A percentile compares a stretch with the other conserved stretches of the same genome.
Evolutionary conservation across 2,888 invertebrate species (phyloP).

Genomic region (Aleiodes leptofemur): DNA sequence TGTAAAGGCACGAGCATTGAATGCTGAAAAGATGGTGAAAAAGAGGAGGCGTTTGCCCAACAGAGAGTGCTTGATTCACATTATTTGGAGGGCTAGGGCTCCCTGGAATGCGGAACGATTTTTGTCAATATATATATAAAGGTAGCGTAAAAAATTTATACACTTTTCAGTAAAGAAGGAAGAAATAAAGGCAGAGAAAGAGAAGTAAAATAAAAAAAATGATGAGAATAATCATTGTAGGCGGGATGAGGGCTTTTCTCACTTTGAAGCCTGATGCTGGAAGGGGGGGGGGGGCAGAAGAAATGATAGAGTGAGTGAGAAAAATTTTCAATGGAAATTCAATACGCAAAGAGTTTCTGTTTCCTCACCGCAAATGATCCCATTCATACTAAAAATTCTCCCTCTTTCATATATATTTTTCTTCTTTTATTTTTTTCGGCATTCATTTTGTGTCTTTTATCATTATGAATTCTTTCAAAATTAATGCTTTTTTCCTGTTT

Average conservation of each 20-base stretch:
- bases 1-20: slow-evolving; percentile 10
- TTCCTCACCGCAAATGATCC: slow-evolving; percentile 38
- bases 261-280: neutral
- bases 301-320: slow-evolving; percentile 32
- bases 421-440: neutral
- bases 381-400: slow-evolving; percentile 34
- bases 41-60: neutral
- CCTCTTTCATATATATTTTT: slow-evolving; percentile 13
- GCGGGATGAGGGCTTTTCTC: slow-evolving; percentile 18
- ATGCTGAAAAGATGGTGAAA: neutral
- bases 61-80: slow-evolving; percentile 19
- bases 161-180: neutral
- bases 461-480: slow-evolving; percentile 12
- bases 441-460: slow-evolving; percentile 28
- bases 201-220: neutral
- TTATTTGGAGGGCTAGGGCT: slow-evolving; percentile 25
- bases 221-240: slow-evolving; percentile 8
- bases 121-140: slow-evolving; percentile 31
- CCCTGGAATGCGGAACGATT: slow-evolving; percentile 44
- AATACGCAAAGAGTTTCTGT: slow-evolving; percentile 38
- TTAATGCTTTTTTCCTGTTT: slow-evolving; percentile 31
- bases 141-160: slow-evolving; percentile 30
- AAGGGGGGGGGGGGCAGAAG: neutral
- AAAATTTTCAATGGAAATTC: slow-evolving; percentile 41
- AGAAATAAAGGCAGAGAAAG: neutral